These are phyloP conservation scores for Grapholita molesta DNA, from an alignment of 1,140 invertebrate genomes.

Conservation along the genomic window DNA sequence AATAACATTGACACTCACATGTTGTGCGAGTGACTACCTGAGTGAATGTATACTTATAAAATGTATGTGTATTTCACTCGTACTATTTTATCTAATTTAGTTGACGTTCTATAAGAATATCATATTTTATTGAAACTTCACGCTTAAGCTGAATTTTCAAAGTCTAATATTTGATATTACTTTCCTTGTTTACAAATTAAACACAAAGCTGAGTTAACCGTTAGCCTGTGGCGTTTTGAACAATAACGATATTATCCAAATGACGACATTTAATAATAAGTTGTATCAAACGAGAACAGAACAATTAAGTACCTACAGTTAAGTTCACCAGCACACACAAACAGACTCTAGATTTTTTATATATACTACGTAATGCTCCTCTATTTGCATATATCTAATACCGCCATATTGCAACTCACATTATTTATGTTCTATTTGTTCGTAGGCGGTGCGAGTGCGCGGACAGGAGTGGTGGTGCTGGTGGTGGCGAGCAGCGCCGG, in stretches of 20 bases:
- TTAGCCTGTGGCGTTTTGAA: not conserved
- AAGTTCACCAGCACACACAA: not conserved
- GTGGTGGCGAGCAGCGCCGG: constrained; percentile 41
- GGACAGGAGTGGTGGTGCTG: constrained; percentile 48
- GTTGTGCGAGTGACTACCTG: too few relatives aligned
- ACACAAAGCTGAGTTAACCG: not conserved
- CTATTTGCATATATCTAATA: not conserved
- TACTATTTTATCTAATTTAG: too few relatives aligned
- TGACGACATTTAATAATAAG: not conserved
- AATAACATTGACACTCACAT: too few relatives aligned
- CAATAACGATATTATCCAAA: not conserved
- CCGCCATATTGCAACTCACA: not conserved
- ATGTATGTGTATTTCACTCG: too few relatives aligned
- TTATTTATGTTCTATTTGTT: not conserved
- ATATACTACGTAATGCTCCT: too few relatives aligned
- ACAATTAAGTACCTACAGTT: too few relatives aligned
- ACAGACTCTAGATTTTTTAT: too few relatives aligned
- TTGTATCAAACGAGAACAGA: not conserved
- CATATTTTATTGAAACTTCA: too few relatives aligned
- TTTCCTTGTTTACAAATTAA: not conserved
- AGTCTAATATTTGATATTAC: not conserved
- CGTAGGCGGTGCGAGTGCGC: constrained; percentile 42
- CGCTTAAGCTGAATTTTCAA: not conserved
- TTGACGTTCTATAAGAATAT: too few relatives aligned
- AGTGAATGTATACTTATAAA: too few relatives aligned